A percentile compares a stretch with the other conserved stretches of the same genome.
phyloP scores from a whole-genome alignment of 2,888 invertebrate genomes.

The Venusia cambrica region DNA sequence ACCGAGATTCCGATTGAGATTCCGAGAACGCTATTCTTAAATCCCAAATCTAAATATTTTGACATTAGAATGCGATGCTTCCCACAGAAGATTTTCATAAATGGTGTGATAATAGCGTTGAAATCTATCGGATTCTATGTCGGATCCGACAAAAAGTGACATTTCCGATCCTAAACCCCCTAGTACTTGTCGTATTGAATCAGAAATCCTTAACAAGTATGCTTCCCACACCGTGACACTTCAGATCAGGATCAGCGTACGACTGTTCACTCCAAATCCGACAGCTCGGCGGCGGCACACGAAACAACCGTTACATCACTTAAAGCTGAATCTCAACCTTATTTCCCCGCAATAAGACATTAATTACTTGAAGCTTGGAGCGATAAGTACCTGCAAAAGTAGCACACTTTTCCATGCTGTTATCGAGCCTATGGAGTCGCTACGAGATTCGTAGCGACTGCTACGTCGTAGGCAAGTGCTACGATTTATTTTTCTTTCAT shows the following conservation, averaged over 20 bases:
- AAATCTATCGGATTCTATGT: no score
- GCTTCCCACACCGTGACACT: slow-evolving; percentile 28
- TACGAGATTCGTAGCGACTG: slow-evolving; percentile 8
- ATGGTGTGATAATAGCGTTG: no score
- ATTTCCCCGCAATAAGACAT: slow-evolving; percentile 5
- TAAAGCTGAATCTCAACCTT: slow-evolving; percentile 13
- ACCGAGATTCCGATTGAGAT: no score
- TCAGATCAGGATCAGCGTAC: slow-evolving; percentile 34
- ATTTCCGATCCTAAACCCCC: no score
- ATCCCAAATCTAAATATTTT: no score
- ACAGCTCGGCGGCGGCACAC: slow-evolving; percentile 31
- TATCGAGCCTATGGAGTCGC: slow-evolving; percentile 9
- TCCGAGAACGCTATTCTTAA: no score
- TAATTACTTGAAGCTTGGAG: background rate
- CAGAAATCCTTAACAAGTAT: slow-evolving; percentile 14
- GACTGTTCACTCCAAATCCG: slow-evolving; percentile 39
- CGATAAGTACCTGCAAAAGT: background rate
- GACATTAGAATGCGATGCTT: no score
- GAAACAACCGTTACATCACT: slow-evolving; percentile 28
- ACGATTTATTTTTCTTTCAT: no score
- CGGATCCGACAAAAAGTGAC: no score
- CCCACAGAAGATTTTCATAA: no score
- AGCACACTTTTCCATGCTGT: background rate
- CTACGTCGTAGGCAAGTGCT: slow-evolving; percentile 6
- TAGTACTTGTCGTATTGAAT: no score